Evolutionary conservation across 2,797 vertebrate genomes (phyloP).

Genomic region (Buphagus erythrorhynchus): DNA sequence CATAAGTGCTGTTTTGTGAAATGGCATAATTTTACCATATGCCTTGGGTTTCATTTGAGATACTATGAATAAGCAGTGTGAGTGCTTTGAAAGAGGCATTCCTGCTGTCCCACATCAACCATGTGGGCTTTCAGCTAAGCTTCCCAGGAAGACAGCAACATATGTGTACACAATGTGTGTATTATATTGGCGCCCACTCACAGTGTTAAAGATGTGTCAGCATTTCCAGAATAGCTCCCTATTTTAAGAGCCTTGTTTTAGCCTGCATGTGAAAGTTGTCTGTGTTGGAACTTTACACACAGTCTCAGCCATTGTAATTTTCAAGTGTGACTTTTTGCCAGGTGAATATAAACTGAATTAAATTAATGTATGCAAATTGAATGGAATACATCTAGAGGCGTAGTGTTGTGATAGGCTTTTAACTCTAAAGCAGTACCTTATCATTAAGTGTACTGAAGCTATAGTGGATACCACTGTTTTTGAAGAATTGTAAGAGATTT

Average conservation of each 20-base stretch:
- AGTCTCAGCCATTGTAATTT: background rate
- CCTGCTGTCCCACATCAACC: constrained; percentile 68
- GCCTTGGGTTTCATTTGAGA: constrained; percentile 25
- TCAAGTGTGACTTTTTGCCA: background rate
- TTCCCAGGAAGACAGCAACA: constrained; percentile 66
- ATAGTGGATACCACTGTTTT: background rate
- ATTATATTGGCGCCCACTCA: constrained; percentile 62
- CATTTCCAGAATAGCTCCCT: constrained; percentile 58
- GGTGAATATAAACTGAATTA: background rate
- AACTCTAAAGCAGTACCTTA: background rate
- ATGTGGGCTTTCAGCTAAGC: constrained; percentile 61
- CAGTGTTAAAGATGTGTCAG: constrained; percentile 56
- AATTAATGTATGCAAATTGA: background rate
- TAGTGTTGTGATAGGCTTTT: background rate
- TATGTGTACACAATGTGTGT: constrained; percentile 65
- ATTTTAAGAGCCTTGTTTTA: constrained; percentile 37
- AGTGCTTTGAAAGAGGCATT: constrained; percentile 63
- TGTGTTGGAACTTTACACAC: background rate
- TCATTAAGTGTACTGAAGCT: background rate
- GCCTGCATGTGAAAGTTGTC: background rate
- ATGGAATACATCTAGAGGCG: background rate
- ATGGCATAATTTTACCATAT: background rate
- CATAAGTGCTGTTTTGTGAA: background rate
- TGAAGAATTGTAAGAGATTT: background rate
- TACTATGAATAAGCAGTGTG: constrained; percentile 39